Percentiles rank a stretch among this genome's conserved stretches.
These are phyloP conservation scores for Geotrypetes seraphini DNA, from an alignment of 2,797 vertebrate species.

Conservation along the genomic window DNA sequence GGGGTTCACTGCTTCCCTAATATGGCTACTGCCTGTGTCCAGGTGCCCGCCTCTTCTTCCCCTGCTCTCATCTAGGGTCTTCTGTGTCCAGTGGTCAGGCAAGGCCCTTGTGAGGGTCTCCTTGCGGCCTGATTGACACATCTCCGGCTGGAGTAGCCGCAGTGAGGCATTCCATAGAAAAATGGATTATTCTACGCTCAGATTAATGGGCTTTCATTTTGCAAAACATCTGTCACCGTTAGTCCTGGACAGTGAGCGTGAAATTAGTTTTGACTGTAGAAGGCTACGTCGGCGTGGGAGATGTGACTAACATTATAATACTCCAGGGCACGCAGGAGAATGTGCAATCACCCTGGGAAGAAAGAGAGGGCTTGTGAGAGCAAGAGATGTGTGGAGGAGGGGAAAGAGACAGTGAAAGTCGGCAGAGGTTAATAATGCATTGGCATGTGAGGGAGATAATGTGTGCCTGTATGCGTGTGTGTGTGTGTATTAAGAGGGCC, in stretches of 20 bases:
- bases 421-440: no score
- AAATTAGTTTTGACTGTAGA: constrained; percentile 52
- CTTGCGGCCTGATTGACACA: constrained; percentile 13
- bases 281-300: constrained; percentile 3
- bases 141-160: constrained; percentile 13
- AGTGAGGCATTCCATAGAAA: constrained; percentile 39
- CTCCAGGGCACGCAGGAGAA: constrained; percentile 15
- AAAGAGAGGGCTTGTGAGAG: background rate
- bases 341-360: constrained; percentile 25
- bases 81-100: no score
- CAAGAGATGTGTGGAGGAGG: no score
- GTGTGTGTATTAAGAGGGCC: no score
- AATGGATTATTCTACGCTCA: constrained; percentile 55
- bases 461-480: no score
- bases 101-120: background rate
- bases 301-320: constrained; percentile 30
- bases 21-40: no score
- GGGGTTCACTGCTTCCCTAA: no score
- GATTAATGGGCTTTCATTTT: constrained; percentile 59
- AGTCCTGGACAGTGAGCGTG: constrained; percentile 52
- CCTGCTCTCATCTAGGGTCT: no score
- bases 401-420: no score
- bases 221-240: constrained; percentile 62
- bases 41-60: no score
- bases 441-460: no score